Evolutionary conservation across 92 coral and sea anemone genomes (phyloP).

Genomic region (Pocillopora meandrina): DNA sequence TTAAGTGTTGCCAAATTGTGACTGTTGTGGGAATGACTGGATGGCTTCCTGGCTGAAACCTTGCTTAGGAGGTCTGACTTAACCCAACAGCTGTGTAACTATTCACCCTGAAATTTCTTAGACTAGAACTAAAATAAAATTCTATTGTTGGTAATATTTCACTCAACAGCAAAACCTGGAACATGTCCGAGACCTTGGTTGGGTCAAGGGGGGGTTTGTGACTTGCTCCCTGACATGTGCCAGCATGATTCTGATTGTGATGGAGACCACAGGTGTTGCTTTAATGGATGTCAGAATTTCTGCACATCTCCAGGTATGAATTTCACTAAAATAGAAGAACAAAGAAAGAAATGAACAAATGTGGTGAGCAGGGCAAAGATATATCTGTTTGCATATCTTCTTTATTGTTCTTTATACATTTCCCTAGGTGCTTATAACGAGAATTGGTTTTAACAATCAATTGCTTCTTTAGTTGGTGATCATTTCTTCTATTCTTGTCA

Average conservation of each 20-base stretch:
- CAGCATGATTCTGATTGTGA: constrained; percentile 56
- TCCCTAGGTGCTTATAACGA: no score
- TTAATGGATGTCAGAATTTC: constrained; percentile 81
- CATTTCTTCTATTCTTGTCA: no score
- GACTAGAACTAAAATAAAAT: background rate
- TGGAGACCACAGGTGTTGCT: constrained; percentile 70
- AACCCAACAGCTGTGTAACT: background rate
- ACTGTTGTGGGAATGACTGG: no score
- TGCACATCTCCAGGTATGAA: constrained; percentile 49
- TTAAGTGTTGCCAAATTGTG: no score
- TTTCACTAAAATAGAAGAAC: background rate
- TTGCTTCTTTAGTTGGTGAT: no score
- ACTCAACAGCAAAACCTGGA: constrained; percentile 43
- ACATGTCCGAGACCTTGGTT: constrained; percentile 82
- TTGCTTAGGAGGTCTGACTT: no score
- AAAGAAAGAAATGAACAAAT: background rate
- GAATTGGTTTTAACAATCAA: no score
- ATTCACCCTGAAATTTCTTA: background rate
- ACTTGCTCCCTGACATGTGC: constrained; percentile 77
- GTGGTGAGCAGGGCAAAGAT: no score
- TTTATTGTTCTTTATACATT: no score
- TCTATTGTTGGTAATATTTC: background rate
- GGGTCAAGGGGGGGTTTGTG: constrained; percentile 78
- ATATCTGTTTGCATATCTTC: no score
- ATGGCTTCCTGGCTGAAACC: no score